Conservation (phyloP, 2,888 invertebrate genomes). For the Rotaria socialis region DNA sequence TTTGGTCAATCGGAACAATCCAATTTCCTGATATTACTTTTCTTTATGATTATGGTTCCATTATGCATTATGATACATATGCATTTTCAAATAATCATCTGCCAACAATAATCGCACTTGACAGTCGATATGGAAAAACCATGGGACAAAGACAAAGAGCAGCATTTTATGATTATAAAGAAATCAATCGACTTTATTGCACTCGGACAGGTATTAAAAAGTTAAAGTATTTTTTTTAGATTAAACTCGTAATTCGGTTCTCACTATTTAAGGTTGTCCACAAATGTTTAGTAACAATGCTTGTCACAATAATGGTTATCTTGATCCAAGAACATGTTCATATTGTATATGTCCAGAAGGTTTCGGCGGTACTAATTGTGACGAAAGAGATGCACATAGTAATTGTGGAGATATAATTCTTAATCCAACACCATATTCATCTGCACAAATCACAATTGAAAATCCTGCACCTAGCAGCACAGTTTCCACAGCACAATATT, state of each 20-base stretch:
- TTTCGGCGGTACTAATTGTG: background rate
- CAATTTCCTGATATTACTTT: background rate
- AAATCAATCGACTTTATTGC: constrained; percentile 11
- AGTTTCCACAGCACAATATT: background rate
- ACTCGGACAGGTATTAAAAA: background rate
- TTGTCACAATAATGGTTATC: constrained; percentile 24
- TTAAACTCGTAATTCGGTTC: background rate
- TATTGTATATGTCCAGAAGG: background rate
- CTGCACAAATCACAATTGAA: background rate
- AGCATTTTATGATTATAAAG: constrained; percentile 35
- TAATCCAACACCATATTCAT: background rate
- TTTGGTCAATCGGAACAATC: background rate
- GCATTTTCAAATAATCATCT: background rate
- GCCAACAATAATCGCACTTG: background rate
- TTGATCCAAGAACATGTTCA: constrained; percentile 20
- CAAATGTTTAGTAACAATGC: background rate
- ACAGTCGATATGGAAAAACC: background rate
- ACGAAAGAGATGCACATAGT: background rate
- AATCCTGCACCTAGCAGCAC: background rate
- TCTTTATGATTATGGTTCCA: background rate
- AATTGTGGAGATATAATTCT: constrained; percentile 1
- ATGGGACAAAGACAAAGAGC: constrained; percentile 6
- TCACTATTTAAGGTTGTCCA: background rate
- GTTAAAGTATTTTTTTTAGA: background rate
- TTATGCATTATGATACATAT: constrained; percentile 28